Percentiles rank a stretch among this genome's conserved stretches.
These are phyloP conservation scores for Campopleginae sp. DNA, from an alignment of 2,888 invertebrate genomes.

Conservation along the genomic window DNA sequence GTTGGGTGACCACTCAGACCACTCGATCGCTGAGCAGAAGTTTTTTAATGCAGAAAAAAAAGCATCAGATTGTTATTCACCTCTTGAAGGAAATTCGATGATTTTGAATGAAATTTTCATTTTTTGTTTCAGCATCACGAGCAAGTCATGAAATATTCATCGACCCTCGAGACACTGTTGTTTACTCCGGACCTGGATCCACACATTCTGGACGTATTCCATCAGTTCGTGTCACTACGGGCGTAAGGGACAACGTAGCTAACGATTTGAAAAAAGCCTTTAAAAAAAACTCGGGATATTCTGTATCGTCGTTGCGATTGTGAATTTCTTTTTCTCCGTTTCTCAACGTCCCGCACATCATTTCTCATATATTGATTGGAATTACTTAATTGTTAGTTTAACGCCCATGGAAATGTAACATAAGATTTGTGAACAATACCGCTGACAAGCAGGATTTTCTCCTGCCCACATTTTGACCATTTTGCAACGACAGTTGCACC, in stretches of 20 bases:
- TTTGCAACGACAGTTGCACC: slow-evolving; percentile 7
- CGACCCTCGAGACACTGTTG: slow-evolving; percentile 96
- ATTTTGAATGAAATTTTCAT: slow-evolving; percentile 64
- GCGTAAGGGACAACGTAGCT: slow-evolving; percentile 85
- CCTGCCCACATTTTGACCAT: neutral
- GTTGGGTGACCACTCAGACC: neutral
- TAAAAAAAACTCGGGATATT: slow-evolving; percentile 21
- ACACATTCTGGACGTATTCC: slow-evolving; percentile 98
- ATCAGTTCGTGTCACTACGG: slow-evolving; percentile 97
- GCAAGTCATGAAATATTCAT: slow-evolving; percentile 98
- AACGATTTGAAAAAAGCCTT: slow-evolving; percentile 18
- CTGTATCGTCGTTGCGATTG: slow-evolving; percentile 33
- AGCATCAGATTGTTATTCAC: neutral
- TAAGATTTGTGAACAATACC: slow-evolving; percentile 7
- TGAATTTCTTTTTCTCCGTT: slow-evolving; percentile 14
- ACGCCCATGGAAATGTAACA: slow-evolving; percentile 38
- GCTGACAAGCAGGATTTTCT: slow-evolving; percentile 7
- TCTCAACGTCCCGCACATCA: slow-evolving; percentile 27
- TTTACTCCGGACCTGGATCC: slow-evolving; percentile 98
- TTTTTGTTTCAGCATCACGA: slow-evolving; percentile 94
- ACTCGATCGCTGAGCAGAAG: neutral
- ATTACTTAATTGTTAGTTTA: slow-evolving; percentile 3
- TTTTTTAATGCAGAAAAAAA: neutral
- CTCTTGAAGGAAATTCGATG: neutral
- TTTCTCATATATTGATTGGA: slow-evolving; percentile 6